Evolutionary conservation across 2,888 invertebrate species (phyloP).

Genomic region (Peribatodes rhomboidaria): DNA sequence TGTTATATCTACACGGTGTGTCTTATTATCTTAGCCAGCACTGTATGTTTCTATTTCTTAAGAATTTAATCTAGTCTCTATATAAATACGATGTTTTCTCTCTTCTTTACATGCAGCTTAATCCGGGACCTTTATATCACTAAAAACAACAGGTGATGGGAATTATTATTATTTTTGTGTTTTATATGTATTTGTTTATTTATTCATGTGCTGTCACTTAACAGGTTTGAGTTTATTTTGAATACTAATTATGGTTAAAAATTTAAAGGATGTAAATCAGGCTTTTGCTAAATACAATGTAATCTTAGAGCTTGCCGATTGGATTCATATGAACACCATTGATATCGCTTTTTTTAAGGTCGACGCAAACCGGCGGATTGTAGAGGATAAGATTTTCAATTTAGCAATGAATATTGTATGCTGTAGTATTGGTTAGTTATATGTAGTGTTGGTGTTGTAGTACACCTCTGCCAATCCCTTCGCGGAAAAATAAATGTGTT

Average conservation of each 20-base stretch:
- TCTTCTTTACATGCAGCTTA: slow-evolving; percentile 87
- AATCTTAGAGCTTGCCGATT: slow-evolving; percentile 19
- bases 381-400: too few relatives aligned
- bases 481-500: too few relatives aligned
- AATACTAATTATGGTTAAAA: slow-evolving; percentile 26
- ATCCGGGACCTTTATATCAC: slow-evolving; percentile 87
- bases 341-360: slow-evolving; percentile 13
- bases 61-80: slow-evolving; percentile 58
- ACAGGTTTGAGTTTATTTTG: slow-evolving; percentile 43
- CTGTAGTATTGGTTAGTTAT: too few relatives aligned
- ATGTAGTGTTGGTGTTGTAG: too few relatives aligned
- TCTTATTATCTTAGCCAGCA: slow-evolving; percentile 44
- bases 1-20: slow-evolving; percentile 18
- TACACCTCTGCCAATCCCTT: too few relatives aligned
- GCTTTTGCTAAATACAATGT: slow-evolving; percentile 13
- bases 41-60: slow-evolving; percentile 41
- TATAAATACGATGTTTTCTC: slow-evolving; percentile 78
- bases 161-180: slow-evolving; percentile 73
- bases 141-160: slow-evolving; percentile 86
- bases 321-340: slow-evolving; percentile 5
- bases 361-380: too few relatives aligned
- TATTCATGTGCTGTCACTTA: slow-evolving; percentile 42
- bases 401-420: too few relatives aligned
- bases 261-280: neutral
- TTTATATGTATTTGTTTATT: slow-evolving; percentile 54